Conservation (phyloP, 1,140 invertebrate genomes). For the Brachionus plicatilis region DNA sequence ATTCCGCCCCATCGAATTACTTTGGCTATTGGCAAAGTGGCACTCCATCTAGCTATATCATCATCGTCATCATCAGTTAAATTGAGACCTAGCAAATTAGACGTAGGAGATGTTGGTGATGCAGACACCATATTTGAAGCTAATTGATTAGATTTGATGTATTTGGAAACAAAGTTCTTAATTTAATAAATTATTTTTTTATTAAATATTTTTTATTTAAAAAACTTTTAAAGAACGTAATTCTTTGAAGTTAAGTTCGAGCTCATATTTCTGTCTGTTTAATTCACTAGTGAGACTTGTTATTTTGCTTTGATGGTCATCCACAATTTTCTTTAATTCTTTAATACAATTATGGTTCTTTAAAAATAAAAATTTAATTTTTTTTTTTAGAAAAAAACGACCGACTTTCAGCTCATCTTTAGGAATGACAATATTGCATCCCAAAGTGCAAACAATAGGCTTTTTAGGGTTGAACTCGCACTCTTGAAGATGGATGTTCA, state of each 20-base stretch:
- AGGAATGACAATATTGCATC: constrained; percentile 83
- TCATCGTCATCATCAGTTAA: not conserved
- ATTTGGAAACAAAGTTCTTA: constrained; percentile 85
- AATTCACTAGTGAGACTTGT: constrained; percentile 64
- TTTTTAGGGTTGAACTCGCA: constrained; percentile 90
- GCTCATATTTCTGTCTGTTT: constrained; percentile 78
- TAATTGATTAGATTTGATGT: not conserved
- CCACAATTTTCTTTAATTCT: constrained; percentile 75
- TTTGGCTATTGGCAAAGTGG: constrained; percentile 71
- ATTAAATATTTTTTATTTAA: no score
- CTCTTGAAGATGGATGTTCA: constrained; percentile 75
- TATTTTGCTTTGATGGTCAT: constrained; percentile 68
- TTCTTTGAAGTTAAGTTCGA: constrained; percentile 86
- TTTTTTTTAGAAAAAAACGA: not conserved
- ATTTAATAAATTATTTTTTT: constrained; percentile 40
- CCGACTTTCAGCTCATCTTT: constrained; percentile 79
- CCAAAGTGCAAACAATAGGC: constrained; percentile 81
- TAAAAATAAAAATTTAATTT: not conserved
- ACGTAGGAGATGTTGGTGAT: not conserved
- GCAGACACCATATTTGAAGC: not conserved
- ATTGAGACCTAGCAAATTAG: constrained; percentile 1
- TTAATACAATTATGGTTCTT: constrained; percentile 83
- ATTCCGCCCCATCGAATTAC: constrained; percentile 93
- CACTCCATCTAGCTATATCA: constrained; percentile 68
- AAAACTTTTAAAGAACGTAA: constrained; percentile 56